Conservation (phyloP, 2,888 invertebrate genomes). For the Thymelicus sylvestris region DNA sequence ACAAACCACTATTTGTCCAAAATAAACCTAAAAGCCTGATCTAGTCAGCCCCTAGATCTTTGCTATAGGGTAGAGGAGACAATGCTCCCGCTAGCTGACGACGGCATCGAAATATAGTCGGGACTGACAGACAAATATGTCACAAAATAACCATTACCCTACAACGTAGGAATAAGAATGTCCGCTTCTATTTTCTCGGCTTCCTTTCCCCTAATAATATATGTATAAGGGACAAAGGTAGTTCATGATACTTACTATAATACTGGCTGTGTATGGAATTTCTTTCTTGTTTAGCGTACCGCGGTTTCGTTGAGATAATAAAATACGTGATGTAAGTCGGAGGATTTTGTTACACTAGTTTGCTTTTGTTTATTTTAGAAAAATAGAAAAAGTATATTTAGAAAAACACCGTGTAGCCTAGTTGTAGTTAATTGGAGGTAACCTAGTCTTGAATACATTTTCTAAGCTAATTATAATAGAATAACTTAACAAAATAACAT, state of each 20-base stretch:
- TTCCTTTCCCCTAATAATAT: slow-evolving; percentile 47
- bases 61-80: slow-evolving; percentile 51
- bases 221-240: slow-evolving; percentile 51
- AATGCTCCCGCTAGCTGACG: slow-evolving; percentile 54
- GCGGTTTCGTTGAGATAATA: slow-evolving; percentile 20
- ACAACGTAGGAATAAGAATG: slow-evolving; percentile 35
- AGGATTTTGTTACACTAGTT: slow-evolving; percentile 22
- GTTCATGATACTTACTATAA: slow-evolving; percentile 37
- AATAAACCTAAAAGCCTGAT: slow-evolving; percentile 36
- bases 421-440: no score
- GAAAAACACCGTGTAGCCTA: no score
- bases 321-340: slow-evolving; percentile 19
- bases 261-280: slow-evolving; percentile 23
- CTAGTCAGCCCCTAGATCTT: slow-evolving; percentile 43
- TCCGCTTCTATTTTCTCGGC: slow-evolving; percentile 38
- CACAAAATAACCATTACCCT: slow-evolving; percentile 58
- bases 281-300: slow-evolving; percentile 33
- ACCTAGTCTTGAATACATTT: no score
- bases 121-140: slow-evolving; percentile 57
- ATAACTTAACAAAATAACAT: no score
- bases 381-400: background rate
- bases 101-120: slow-evolving; percentile 49
- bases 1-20: background rate
- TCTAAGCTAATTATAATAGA: no score
- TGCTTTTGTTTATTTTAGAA: background rate